Base-by-base conservation (phyloP, 2,888 invertebrate species). In the Noctua janthina region DNA sequence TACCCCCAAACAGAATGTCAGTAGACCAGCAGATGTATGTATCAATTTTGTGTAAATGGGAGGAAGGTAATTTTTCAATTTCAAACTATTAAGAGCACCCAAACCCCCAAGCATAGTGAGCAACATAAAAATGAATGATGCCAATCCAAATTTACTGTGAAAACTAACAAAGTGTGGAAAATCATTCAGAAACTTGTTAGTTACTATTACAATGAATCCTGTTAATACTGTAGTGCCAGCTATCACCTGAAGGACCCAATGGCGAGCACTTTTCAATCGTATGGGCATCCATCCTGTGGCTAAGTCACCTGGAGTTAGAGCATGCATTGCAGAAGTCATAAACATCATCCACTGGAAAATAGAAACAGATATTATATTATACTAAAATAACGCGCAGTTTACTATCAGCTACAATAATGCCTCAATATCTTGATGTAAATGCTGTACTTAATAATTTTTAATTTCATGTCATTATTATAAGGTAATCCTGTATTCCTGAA, bases 271-370 rank as follows among this genome's bases (percentile, higher is more conserved):
- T 78, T 96, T 92, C 59, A 96, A 90, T 70, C 96, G 92, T 89
- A 97, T 95, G 2, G 97, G 97, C 96, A 97, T 96, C 97, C 97
- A 97, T 86, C 96, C 96, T n/a, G 97, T 96, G 35, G 97, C 97
- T 68, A 95, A 90, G 85, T 97, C 97, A 39, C 97, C 97, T 10
- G 97, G 96, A 66, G 96, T 95, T 20, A 97, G 93, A 20, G 97
- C 94, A 91, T 97, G 97, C 56, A 97, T 92, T 43, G 97, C 97
- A 69, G 96, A 93, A 23, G 96, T 95, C 97, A 97, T 97, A 56
- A 97, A 88, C 73, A 97, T 89, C 83, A 96, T 88, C 97, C 97
- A 97, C 97, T 97, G 94, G 74, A 95, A 95, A 81, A 84, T 72
- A 76, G 67, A 78, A 74, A 68, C 64, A 79, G 67, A 23, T n/a